A percentile compares a stretch with the other conserved stretches of the same genome.
These are phyloP conservation scores for Apostichopus californicus DNA, from an alignment of 35 echinoderm and acorn worm genomes.

Conservation along the genomic window DNA sequence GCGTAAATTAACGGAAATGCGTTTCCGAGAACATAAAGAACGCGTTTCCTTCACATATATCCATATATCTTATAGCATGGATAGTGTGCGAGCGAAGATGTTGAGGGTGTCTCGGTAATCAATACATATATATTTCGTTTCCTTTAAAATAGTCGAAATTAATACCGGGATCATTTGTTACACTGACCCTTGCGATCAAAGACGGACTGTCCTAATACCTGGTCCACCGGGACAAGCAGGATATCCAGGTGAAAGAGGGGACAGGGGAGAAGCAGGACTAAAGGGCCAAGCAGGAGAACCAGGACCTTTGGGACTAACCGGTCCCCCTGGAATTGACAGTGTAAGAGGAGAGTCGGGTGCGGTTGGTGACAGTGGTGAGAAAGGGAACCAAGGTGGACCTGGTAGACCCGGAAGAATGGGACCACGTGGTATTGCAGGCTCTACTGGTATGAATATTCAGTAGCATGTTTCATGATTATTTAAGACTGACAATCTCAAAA, in stretches of 20 bases:
- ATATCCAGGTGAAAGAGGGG: neutral
- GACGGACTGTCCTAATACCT: constrained; percentile 14
- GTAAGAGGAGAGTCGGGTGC: neutral
- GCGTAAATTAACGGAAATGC: no score
- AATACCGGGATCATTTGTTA: constrained; percentile 1
- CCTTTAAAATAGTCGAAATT: neutral
- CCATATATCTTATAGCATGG: no score
- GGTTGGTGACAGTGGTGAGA: neutral
- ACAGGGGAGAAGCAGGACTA: neutral
- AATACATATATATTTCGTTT: neutral
- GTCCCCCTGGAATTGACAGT: neutral
- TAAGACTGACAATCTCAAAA: no score
- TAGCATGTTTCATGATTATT: no score
- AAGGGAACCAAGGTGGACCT: neutral
- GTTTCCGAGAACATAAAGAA: no score
- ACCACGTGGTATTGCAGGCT: neutral
- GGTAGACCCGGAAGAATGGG: neutral
- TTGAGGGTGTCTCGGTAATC: no score
- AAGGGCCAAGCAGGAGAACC: neutral
- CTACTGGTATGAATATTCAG: neutral
- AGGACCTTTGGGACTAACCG: neutral
- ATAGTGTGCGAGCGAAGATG: no score
- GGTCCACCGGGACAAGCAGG: constrained; percentile 20
- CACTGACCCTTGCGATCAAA: constrained; percentile 23
- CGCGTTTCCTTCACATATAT: no score